A percentile compares a stretch with the other conserved stretches of the same genome.
Evolutionary conservation across 2,888 invertebrate species (phyloP).

Genomic region (Eupelmus urozonus): DNA sequence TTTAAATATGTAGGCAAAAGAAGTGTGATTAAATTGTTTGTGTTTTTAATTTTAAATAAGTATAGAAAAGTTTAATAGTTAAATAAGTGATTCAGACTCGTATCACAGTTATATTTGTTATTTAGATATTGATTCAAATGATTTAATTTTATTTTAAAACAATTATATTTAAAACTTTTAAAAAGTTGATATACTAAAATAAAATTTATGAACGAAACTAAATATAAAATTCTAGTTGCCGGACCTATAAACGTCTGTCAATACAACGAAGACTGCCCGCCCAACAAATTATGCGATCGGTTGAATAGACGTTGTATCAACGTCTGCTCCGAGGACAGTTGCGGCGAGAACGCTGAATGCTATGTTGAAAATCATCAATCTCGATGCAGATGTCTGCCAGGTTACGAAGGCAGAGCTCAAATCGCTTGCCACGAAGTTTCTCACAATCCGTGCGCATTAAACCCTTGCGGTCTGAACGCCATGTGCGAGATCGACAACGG

Average conservation of each 20-base stretch:
- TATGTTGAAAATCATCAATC: slow-evolving; percentile 89
- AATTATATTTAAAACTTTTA: too few relatives aligned
- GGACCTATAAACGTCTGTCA: slow-evolving; percentile 85
- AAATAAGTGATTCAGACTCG: too few relatives aligned
- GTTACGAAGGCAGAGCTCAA: slow-evolving; percentile 88
- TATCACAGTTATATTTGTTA: too few relatives aligned
- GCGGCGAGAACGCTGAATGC: slow-evolving; percentile 89
- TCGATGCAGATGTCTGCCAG: slow-evolving; percentile 89
- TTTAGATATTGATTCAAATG: too few relatives aligned
- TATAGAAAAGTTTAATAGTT: too few relatives aligned
- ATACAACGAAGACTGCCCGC: slow-evolving; percentile 94
- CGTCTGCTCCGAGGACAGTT: slow-evolving; percentile 87
- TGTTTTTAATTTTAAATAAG: too few relatives aligned
- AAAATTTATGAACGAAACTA: not conserved
- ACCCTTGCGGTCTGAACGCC: slow-evolving; percentile 92
- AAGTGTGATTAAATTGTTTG: too few relatives aligned
- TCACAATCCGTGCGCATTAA: slow-evolving; percentile 88
- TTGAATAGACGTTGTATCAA: slow-evolving; percentile 90
- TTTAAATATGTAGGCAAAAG: too few relatives aligned
- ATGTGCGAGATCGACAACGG: slow-evolving; percentile 91
- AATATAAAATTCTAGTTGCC: not conserved
- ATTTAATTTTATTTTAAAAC: too few relatives aligned
- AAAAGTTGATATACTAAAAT: not conserved
- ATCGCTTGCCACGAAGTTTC: slow-evolving; percentile 85
- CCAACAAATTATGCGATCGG: slow-evolving; percentile 90